Base-by-base conservation (phyloP, 2,888 invertebrate species). In the Agrochola macilenta region DNA sequence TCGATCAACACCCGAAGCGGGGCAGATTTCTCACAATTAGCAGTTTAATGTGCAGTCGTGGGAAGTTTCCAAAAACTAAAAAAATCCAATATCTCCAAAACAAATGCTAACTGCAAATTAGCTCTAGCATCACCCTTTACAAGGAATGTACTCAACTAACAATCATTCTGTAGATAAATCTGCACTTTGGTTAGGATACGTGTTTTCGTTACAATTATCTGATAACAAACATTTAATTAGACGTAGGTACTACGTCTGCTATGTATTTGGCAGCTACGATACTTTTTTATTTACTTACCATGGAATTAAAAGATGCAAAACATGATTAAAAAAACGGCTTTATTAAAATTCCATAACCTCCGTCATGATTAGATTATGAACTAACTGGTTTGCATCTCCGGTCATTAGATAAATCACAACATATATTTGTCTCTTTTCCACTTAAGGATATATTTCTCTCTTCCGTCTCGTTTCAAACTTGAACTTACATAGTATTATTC, bases 381-480 rank as follows among this genome's bases (percentile, higher is more conserved):
- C 52, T 70, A 88, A 87, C 88, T 58, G 87, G 87, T 87, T 87
- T 79, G 12, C 63, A 71, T 69, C 64, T 66, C 30, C 57, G 54
- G 68, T 69, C 12, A 57, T 61, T 69, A 72, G 17, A 75, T 86
- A 84, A 71, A 69, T 79, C 61, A 71, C 64, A 63, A 76, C n/a
- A 74, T 82, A 74, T 58, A 11, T 72, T 49, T 46, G 72, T 89
- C 81, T 83, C 85, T 76, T 75, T 89, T 49, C 12, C 71, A 63
- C 87, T 11, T 60, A 76, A 76, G 74, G 73, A 84, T 69, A 54
- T 82, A 78, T 69, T 79, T 58, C 30, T 73, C 49, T 68, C 68
- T 49, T 78, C 71, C 79, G 75, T 77, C 70, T 74, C 74, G 58
- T 66, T 60, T 14, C 12, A 49, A 75, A 76, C 73, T 79, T 80